A percentile compares a stretch with the other conserved stretches of the same genome.
Conservation (phyloP, 2,888 invertebrate genomes). For the Anorthoa munda region DNA sequence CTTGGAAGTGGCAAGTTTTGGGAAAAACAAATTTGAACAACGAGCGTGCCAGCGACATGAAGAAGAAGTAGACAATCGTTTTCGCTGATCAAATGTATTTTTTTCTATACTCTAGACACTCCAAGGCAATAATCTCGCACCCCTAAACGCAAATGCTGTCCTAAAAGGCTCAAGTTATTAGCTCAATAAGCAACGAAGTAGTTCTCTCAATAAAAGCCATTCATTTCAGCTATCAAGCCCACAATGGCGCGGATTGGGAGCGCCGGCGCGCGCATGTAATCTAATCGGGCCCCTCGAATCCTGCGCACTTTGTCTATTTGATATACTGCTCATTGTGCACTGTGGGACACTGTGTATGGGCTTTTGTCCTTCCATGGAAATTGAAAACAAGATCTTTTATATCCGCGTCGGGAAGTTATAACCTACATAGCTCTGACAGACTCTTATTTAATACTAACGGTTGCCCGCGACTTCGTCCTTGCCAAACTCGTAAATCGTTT, state of each 20-base stretch:
- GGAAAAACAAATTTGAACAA: no score
- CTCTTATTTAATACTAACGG: background rate
- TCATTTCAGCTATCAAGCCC: constrained; percentile 46
- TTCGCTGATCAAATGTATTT: no score
- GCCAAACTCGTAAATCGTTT: no score
- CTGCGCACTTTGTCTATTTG: constrained; percentile 55
- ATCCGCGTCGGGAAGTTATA: background rate
- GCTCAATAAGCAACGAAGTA: constrained; percentile 9
- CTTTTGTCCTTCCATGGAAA: constrained; percentile 34
- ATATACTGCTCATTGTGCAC: constrained; percentile 56
- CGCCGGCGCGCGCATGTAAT: constrained; percentile 63
- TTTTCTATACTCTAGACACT: no score
- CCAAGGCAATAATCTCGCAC: no score
- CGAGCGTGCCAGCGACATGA: no score
- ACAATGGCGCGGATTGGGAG: constrained; percentile 62
- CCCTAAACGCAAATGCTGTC: background rate
- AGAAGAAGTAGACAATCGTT: no score
- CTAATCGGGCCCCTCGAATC: constrained; percentile 70
- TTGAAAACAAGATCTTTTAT: constrained; percentile 5
- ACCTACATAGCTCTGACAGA: background rate
- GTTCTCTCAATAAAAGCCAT: constrained; percentile 37
- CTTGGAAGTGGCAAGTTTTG: no score
- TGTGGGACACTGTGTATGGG: constrained; percentile 8
- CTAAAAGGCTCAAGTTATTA: background rate
- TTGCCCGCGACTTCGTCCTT: no score